Base-by-base conservation (phyloP, 2,113 vertebrate genomes). In the Peromyscus californicus region DNA sequence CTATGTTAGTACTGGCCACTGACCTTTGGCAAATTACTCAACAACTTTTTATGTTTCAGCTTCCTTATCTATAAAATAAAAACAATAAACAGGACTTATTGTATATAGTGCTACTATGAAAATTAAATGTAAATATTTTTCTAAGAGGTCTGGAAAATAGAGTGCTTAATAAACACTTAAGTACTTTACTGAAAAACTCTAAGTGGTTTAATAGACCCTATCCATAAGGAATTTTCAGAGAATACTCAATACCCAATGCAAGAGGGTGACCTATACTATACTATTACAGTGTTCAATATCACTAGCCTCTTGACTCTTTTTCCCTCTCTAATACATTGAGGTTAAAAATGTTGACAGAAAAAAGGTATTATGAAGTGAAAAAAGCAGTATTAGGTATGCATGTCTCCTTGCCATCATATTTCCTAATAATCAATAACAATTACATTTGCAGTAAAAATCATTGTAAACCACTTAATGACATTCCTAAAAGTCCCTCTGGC, bases 21-120 rank as follows among this genome's bases (percentile, higher is more conserved):
- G n/a, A 90, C 45, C 61, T 93, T 95, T 70, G 76, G 65, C 70
- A 93, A 89, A 91, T 95, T 91, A 93, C 75, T 92, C 67, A 80
- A 80, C 4, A 84, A 63, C 21, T 94, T 75, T 92, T 91, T 93
- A 84, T 76, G n/a, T 54, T 48, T 94, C 75, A 57, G 45, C 1
- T 84, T 85, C 48, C 24, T 88, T n/a, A 80, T 89, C 26, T 86
- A 80, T 87, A 93, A 91, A 85, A 74, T 92, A 70, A 93, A 72
- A 70, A 89, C 13, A 87, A 39, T 54, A 65, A 63, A 93, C 29
- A 79, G 57, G n/a, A 89, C 54, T 39, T 74, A 63, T 78, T 42
- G 29, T 86, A 86, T 67, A 90, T 26, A 90, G 2, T 45, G 61
- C 15, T 95, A 93, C 16, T 95, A 22, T 85, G 65, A 88, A 93